Base-by-base conservation (phyloP, 1,140 invertebrate species). In the Scaptodrosophila lebanonensis region DNA sequence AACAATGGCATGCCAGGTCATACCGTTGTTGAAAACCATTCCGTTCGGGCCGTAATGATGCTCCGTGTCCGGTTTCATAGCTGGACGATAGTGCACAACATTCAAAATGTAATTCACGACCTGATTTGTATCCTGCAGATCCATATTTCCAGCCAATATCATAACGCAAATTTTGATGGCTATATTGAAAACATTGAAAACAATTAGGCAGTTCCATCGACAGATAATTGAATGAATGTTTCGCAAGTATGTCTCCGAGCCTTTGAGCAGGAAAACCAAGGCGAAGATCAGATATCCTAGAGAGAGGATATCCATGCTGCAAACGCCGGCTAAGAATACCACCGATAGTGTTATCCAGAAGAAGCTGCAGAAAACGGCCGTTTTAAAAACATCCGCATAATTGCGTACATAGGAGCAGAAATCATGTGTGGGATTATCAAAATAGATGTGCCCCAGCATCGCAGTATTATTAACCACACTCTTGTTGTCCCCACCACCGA, bases 231-330 rank as follows among this genome's bases (percentile, higher is more conserved):
- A 92, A 33, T 91, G 90, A 27, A 94, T 91, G 0, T 95, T 95
- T 75, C 95, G 90, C 3, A 98, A 88, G 82, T 98, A 97, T 69
- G 98, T 94, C 79, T 98, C 96, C 39, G 96, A 96, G 22, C 97
- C 98, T 88, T 96, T 95, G 95, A 98, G 98, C 7, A 99, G 90
- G 85, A 99, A 99, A 15, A 97, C 90, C 84, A 99, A 98, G 0
- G 96, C 95, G 8, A 95, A 95, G 33, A 98, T 91, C 0, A 99
- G 89, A 86, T 99, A 99, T 4, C 97, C 97, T 75, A 99, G 89
- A 2, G 97, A 97, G 87, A 99, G 97, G 8, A 99, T 87, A 86
- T 97, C 98, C 13, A 97, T 94, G 30, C 95, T 89, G 65, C 95
- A 95, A 0, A 96, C 96, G 17, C 97, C 98, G 20, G 97, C 95